Conservation (phyloP, 2,888 invertebrate genomes). For the Cheilosia scutellata region DNA sequence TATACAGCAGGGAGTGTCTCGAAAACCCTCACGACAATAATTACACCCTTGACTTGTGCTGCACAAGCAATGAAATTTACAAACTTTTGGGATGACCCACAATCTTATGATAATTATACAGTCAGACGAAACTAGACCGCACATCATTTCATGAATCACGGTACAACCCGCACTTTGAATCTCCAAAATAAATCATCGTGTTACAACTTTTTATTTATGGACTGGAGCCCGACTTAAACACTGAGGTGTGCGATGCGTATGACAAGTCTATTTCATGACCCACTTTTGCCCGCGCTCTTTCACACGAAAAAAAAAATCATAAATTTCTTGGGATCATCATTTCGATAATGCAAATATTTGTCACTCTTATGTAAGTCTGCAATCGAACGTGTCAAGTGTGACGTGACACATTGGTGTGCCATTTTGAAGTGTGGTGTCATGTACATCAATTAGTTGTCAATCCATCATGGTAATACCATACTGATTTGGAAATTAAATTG, state of each 20-base stretch:
- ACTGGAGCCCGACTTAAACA: constrained; percentile 22
- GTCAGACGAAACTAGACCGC: constrained; percentile 44
- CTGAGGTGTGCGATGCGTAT: background rate
- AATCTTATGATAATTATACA: constrained; percentile 38
- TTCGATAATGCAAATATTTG: constrained; percentile 70
- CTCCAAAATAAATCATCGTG: background rate
- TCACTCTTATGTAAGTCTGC: constrained; percentile 46
- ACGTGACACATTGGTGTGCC: constrained; percentile 48
- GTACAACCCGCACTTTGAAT: constrained; percentile 23
- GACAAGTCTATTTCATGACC: constrained; percentile 56
- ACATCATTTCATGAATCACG: constrained; percentile 18
- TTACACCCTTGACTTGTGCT: constrained; percentile 12
- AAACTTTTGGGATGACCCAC: constrained; percentile 41
- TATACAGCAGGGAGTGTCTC: constrained; percentile 21
- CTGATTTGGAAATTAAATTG: constrained; percentile 16
- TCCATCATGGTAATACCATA: constrained; percentile 26
- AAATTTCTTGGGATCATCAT: constrained; percentile 47
- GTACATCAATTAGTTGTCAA: constrained; percentile 40
- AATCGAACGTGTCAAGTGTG: constrained; percentile 49
- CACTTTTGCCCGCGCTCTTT: constrained; percentile 38
- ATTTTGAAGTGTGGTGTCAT: constrained; percentile 30
- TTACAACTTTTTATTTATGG: constrained; percentile 28
- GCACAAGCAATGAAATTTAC: constrained; percentile 9
- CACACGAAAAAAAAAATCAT: constrained; percentile 7
- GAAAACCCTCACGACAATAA: background rate